phyloP scores from a whole-genome alignment of 64 coral and sea anemone genomes.

The Orbicella faveolata region DNA sequence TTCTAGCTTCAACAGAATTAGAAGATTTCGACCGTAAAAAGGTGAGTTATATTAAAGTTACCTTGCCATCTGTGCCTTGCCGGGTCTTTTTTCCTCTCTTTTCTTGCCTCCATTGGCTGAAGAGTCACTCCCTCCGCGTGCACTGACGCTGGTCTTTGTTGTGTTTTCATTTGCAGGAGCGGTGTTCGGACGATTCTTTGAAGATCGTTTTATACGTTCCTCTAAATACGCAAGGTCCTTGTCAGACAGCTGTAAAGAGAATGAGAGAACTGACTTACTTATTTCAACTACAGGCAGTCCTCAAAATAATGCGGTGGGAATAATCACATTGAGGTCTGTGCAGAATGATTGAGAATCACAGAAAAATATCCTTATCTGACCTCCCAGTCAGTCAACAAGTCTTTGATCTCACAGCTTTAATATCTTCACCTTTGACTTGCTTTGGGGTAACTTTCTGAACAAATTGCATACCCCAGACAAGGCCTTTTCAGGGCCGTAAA shows the following conservation, averaged over 20 bases:
- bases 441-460: neutral
- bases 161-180: conserved; percentile 49
- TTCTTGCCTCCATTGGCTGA: conserved; percentile 58
- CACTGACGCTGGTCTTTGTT: conserved; percentile 37
- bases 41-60: neutral
- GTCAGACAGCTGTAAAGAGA: conserved; percentile 79
- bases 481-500: too few species aligned
- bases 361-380: neutral
- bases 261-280: neutral
- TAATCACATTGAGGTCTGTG: too few species aligned
- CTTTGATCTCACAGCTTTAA: neutral
- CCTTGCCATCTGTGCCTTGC: conserved; percentile 9
- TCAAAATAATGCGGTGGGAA: too few species aligned
- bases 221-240: conserved; percentile 97
- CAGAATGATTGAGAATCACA: too few species aligned
- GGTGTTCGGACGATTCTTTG: conserved; percentile 67
- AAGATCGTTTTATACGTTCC: conserved; percentile 89
- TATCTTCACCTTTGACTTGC: neutral
- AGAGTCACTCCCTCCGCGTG: conserved; percentile 29
- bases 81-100: conserved; percentile 38
- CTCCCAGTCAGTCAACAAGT: neutral
- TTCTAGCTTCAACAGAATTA: too few species aligned
- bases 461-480: neutral
- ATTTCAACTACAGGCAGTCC: too few species aligned
- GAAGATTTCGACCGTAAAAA: neutral